Evolutionary conservation across 2,797 vertebrate species (phyloP).

Genomic region (Mormyrops boulengeri): DNA sequence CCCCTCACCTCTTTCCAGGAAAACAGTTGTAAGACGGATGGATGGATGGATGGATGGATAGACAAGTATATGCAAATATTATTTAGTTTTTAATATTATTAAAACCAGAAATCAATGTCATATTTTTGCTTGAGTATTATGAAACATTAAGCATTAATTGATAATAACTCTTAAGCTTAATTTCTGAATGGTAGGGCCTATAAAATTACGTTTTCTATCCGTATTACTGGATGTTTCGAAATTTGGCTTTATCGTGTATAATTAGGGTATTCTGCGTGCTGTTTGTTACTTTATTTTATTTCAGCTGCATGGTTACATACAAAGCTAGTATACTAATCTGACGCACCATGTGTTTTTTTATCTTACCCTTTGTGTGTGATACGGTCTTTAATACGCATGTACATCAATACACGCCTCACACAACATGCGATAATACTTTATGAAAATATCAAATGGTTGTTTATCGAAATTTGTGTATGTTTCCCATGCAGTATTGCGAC

Average conservation of each 20-base stretch:
- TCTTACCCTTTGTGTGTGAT: not conserved
- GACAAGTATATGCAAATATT: not conserved
- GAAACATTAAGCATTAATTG: not conserved
- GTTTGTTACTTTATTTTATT: not conserved
- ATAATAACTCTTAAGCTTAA: not conserved
- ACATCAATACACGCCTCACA: not conserved
- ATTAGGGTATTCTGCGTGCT: not conserved
- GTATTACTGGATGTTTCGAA: not conserved
- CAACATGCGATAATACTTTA: not conserved
- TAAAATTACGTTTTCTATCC: not conserved
- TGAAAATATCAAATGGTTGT: not conserved
- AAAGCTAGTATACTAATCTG: not conserved
- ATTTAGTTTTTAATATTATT: not conserved
- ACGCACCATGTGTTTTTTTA: not conserved
- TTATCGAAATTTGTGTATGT: not conserved
- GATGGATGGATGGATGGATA: not conserved
- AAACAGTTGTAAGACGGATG: not conserved
- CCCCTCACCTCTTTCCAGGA: not conserved
- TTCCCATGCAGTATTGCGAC: not conserved
- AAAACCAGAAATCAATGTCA: not conserved
- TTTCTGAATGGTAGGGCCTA: not conserved
- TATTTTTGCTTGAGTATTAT: not conserved
- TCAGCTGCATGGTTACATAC: not conserved
- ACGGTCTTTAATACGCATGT: not conserved
- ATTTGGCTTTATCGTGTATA: not conserved